Conservation (phyloP, 2,797 vertebrate species). For the Pangasius larnaudii region DNA sequence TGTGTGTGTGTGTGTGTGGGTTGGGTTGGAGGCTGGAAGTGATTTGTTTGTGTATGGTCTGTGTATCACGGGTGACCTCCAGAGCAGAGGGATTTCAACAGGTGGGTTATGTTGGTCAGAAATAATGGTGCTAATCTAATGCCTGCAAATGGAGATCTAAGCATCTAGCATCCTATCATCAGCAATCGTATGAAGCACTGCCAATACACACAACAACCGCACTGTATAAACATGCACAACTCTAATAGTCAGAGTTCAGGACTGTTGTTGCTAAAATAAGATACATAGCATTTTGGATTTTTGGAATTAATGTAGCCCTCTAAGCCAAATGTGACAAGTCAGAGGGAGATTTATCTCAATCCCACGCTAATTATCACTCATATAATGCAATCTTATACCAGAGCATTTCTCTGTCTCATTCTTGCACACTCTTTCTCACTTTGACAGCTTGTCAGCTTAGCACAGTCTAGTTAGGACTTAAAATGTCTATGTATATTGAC, state of each 20-base stretch:
- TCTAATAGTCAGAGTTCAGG: neutral
- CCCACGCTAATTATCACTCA: conserved; percentile 20
- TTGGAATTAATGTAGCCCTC: neutral
- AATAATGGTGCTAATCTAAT: conserved; percentile 79
- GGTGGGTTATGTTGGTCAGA: conserved; percentile 79
- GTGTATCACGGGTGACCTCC: conserved; percentile 72
- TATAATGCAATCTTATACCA: neutral
- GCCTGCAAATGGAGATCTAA: conserved; percentile 68
- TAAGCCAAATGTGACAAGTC: conserved; percentile 1
- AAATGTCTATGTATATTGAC: neutral
- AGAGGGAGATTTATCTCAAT: neutral
- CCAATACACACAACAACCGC: conserved; percentile 25
- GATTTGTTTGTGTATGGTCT: conserved; percentile 50
- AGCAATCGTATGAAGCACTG: conserved; percentile 59
- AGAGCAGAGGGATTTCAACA: conserved; percentile 79
- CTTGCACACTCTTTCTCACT: neutral
- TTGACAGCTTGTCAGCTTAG: too few relatives aligned
- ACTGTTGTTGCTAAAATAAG: neutral
- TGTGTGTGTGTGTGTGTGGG: neutral
- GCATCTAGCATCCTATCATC: conserved; percentile 70
- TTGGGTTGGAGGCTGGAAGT: conserved; percentile 29
- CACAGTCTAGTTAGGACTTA: neutral
- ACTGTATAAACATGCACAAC: conserved; percentile 14
- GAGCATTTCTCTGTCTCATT: neutral
- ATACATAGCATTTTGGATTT: neutral